Evolutionary conservation across 2,888 invertebrate species (phyloP).

Genomic region (Ptilodon capucinus): DNA sequence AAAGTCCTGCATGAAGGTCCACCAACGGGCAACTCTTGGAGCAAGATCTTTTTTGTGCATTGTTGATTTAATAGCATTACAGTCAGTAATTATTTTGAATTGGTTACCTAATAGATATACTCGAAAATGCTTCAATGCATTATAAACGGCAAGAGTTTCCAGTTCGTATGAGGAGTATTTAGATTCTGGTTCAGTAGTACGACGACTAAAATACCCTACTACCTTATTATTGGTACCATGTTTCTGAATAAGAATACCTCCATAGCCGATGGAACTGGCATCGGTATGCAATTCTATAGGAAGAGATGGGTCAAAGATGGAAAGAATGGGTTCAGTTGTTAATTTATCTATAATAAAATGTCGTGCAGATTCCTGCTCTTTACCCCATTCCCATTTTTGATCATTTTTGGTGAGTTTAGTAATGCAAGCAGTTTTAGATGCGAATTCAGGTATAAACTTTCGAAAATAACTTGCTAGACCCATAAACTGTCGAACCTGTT

Average conservation of each 20-base stretch:
- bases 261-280: constrained; percentile 31
- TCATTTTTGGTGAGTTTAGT: neutral
- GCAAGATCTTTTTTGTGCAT: constrained; percentile 25
- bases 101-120: constrained; percentile 43
- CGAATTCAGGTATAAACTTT: neutral
- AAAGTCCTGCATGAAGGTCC: constrained; percentile 31
- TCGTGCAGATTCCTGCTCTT: constrained; percentile 3
- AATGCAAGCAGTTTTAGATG: neutral
- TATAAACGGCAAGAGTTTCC: constrained; percentile 31
- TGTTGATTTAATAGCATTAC: constrained; percentile 25
- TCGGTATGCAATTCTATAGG: constrained; percentile 29
- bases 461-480: neutral
- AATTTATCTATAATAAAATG: constrained; percentile 23
- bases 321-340: constrained; percentile 19
- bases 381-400: constrained; percentile 5
- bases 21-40: constrained; percentile 30
- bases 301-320: constrained; percentile 24
- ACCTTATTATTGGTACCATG: constrained; percentile 18
- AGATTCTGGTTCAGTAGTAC: constrained; percentile 26
- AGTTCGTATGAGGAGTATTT: constrained; percentile 44
- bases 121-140: constrained; percentile 44
- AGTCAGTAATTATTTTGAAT: constrained; percentile 18
- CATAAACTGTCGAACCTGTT: no score
- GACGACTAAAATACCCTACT: constrained; percentile 21
- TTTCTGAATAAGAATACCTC: constrained; percentile 47